Percentiles rank a stretch among this genome's conserved stretches.
phyloP scores from a whole-genome alignment of 2,797 vertebrate species.

The Euphonia xanthogaster region DNA sequence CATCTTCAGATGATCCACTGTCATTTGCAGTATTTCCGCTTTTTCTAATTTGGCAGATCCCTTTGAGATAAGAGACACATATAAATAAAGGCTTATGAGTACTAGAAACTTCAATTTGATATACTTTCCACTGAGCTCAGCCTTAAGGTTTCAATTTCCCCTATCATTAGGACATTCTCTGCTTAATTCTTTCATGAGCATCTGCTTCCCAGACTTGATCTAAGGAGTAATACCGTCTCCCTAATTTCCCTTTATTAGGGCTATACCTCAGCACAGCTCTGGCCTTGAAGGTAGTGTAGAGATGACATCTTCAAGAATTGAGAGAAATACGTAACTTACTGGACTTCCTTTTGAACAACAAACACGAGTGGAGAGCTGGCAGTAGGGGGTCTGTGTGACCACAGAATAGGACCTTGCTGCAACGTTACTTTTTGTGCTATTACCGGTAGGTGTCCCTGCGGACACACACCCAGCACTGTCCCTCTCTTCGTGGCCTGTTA shows the following conservation, averaged over 20 bases:
- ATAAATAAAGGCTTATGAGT: slow-evolving; percentile 61
- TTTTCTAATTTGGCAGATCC: slow-evolving; percentile 97
- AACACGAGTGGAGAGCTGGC: background rate
- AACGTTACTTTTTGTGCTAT: background rate
- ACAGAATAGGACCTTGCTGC: background rate
- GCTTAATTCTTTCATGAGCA: slow-evolving; percentile 50
- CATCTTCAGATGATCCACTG: slow-evolving; percentile 96
- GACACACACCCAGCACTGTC: background rate
- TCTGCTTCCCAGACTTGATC: slow-evolving; percentile 57
- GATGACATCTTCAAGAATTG: background rate
- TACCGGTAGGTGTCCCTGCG: slow-evolving; percentile 74
- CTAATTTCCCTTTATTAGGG: background rate
- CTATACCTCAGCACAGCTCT: background rate
- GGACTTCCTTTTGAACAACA: background rate
- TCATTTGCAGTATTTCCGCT: slow-evolving; percentile 96
- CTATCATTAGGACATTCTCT: slow-evolving; percentile 50
- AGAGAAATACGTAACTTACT: background rate
- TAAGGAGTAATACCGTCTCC: background rate
- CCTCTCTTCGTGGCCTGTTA: background rate
- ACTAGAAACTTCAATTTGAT: slow-evolving; percentile 56
- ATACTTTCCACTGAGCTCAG: slow-evolving; percentile 40
- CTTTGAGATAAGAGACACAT: slow-evolving; percentile 74
- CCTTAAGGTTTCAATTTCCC: slow-evolving; percentile 64
- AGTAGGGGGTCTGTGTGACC: background rate
- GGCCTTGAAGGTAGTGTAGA: background rate